Conservation (phyloP, 1,140 invertebrate genomes). For the Callitettix versicolor region DNA sequence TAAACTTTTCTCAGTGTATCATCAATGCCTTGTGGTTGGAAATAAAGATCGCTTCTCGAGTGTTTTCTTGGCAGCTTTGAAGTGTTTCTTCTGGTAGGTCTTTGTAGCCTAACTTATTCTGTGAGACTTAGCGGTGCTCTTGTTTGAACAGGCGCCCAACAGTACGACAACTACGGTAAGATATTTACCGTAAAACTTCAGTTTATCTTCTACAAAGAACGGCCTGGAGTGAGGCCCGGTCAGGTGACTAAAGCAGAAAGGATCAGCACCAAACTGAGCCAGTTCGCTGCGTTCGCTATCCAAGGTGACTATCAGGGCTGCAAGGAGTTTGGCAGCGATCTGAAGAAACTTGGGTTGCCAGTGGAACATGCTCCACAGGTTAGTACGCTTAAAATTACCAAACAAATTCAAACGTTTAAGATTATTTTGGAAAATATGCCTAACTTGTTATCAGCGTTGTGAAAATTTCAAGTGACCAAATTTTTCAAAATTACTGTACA, state of each 20-base stretch:
- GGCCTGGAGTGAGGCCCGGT: constrained; percentile 90
- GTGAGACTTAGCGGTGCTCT: too few species aligned
- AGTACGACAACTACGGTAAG: constrained; percentile 97
- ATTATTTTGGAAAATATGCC: too few species aligned
- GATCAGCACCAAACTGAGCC: constrained; percentile 80
- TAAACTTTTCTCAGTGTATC: too few species aligned
- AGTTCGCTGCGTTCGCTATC: constrained; percentile 89
- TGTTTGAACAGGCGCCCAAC: constrained; percentile 87
- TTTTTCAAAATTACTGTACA: too few species aligned
- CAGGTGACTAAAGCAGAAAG: constrained; percentile 90
- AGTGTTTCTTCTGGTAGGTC: too few species aligned
- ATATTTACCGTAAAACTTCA: constrained; percentile 98
- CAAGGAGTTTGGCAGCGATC: constrained; percentile 84
- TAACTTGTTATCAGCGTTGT: too few species aligned
- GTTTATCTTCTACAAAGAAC: constrained; percentile 96
- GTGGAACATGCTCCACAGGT: constrained; percentile 93
- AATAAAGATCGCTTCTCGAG: too few species aligned
- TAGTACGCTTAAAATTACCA: constrained; percentile 18
- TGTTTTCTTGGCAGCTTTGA: too few species aligned
- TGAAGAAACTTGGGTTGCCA: constrained; percentile 86
- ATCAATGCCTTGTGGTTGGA: too few species aligned
- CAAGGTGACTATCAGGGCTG: constrained; percentile 85
- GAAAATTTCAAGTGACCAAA: too few species aligned
- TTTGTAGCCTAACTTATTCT: too few species aligned
- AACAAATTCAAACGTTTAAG: too few species aligned